Percentiles rank a stretch among this genome's conserved stretches.
These are phyloP conservation scores for Panagrolaimus sp. DNA, from an alignment of 1,140 invertebrate species.

Conservation along the genomic window DNA sequence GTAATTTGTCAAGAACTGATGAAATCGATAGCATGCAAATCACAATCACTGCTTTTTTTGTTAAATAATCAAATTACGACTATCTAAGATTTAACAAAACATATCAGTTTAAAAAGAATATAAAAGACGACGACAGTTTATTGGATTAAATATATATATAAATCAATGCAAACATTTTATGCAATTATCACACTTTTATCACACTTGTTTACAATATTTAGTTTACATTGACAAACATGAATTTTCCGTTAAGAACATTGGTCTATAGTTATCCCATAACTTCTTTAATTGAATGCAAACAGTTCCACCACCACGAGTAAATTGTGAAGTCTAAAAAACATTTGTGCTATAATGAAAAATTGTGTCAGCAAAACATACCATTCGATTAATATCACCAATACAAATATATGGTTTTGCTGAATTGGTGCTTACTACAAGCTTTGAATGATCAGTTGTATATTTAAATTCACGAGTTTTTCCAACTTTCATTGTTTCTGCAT, in stretches of 20 bases:
- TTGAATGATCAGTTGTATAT: slow-evolving; percentile 44
- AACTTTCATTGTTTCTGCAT: slow-evolving; percentile 19
- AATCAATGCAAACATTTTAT: too few species aligned
- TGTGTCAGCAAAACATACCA: slow-evolving; percentile 31
- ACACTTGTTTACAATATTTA: too few species aligned
- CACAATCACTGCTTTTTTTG: too few species aligned
- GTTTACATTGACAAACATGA: too few species aligned
- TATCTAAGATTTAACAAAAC: too few species aligned
- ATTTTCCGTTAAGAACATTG: background rate
- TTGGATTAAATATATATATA: too few species aligned
- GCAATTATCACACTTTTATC: too few species aligned
- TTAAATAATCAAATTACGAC: too few species aligned
- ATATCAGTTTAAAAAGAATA: too few species aligned
- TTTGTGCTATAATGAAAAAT: background rate
- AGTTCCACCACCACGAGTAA: slow-evolving; percentile 35
- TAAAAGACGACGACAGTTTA: too few species aligned
- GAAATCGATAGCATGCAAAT: too few species aligned
- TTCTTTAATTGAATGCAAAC: slow-evolving; percentile 24
- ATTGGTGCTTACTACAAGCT: slow-evolving; percentile 28
- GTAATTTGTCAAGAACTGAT: too few species aligned
- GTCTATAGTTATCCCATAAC: slow-evolving; percentile 33
- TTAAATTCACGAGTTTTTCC: slow-evolving; percentile 30
- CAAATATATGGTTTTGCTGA: slow-evolving; percentile 26
- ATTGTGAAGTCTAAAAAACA: slow-evolving; percentile 39
- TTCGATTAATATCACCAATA: slow-evolving; percentile 45